Percentiles rank a stretch among this genome's conserved stretches.
phyloP scores from a whole-genome alignment of 2,113 vertebrate genomes.

The Trichechus manatus region DNA sequence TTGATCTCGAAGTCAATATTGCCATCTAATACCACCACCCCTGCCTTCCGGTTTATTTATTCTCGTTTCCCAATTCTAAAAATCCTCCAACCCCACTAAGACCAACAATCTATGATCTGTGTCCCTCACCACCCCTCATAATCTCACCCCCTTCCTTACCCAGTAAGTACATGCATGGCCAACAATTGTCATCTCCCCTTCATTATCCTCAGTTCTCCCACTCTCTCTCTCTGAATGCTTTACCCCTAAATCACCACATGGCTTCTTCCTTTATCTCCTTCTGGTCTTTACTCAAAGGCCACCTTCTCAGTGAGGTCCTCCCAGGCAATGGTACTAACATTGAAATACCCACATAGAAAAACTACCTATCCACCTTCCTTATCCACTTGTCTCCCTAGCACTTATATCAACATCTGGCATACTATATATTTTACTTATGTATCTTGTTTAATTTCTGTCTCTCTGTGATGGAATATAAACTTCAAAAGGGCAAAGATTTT shows the following conservation, averaged over 20 bases:
- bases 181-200: not conserved
- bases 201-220: not conserved
- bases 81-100: not conserved
- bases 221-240: not conserved
- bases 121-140: too few relatives aligned
- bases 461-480: not conserved
- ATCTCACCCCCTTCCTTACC: not conserved
- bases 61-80: not conserved
- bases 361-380: not conserved
- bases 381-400: not conserved
- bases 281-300: not conserved
- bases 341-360: not conserved
- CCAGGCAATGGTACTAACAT: fast-evolving
- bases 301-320: fast-evolving
- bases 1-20: too few relatives aligned
- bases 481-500: too few relatives aligned
- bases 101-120: too few relatives aligned
- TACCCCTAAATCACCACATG: too few relatives aligned
- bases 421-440: too few relatives aligned
- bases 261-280: too few relatives aligned
- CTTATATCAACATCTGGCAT: too few relatives aligned
- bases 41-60: too few relatives aligned
- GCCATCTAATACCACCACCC: not conserved
- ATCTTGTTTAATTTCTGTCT: too few relatives aligned
- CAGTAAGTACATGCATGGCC: not conserved